Base-by-base conservation (phyloP, 2,797 vertebrate species). In the Acrossocheilus fasciatus region DNA sequence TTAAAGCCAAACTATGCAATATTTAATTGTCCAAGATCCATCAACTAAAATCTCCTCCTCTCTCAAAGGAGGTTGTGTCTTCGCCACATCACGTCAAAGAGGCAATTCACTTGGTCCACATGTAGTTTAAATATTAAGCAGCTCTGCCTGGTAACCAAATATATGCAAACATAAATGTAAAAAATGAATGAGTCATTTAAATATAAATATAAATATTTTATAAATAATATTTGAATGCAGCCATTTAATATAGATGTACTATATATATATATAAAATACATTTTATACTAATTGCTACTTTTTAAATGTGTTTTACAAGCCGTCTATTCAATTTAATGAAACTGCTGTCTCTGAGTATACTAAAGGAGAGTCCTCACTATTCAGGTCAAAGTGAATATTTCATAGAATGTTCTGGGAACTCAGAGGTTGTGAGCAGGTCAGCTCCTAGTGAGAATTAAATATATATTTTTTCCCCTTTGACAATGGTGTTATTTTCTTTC, bases 81-180 rank as follows among this genome's bases (percentile, higher is more conserved):
- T 91, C 90, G 76, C 87, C 14, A 18, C 91, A 86, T 91, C 92
- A 84, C 9, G n/a, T 85, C 30, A 57, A 76, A 70, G 89, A 91
- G 91, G 86, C 72, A 88, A 90, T 93, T 93, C 92, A 90, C 88
- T 91, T 90, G 89, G 79, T 90, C 89, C 81, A 81, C 84, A 73
- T 87, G 6, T 41, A 88, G 86, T 92, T 94, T 94, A 94, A 95
- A 95, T 95, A 95, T 95, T 93, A 89, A 96, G 91, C 90, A 90
- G 86, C 90, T 94, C 93, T 95, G 93, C 94, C 93, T 94, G 84
- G 94, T 91, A 94, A 94, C 94, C 87, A 91, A 88, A 89, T 89
- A 82, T 23, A 70, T 79, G 85, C 85, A 41, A 17, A 77, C 12
- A 39, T 72, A 18, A 52, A 82, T 73, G 36, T 30, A 50, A 18